A percentile compares a stretch with the other conserved stretches of the same genome.
These are phyloP conservation scores for Corythoichthys haematopterus DNA, from an alignment of 2,113 vertebrate species.

Conservation along the genomic window DNA sequence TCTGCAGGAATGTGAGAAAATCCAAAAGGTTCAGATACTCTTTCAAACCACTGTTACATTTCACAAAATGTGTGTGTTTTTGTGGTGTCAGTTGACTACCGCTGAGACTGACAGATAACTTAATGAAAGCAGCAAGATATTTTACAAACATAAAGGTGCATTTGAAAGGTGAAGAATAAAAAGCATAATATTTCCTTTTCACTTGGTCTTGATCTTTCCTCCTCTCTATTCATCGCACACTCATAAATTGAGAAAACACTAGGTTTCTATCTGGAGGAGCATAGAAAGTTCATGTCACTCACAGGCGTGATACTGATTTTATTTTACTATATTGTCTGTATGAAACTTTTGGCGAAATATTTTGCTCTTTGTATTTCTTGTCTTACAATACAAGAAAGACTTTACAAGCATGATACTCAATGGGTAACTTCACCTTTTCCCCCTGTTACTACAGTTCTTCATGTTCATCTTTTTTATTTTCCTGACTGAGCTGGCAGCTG, in stretches of 20 bases:
- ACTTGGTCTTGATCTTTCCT: not conserved
- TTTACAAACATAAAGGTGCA: not conserved
- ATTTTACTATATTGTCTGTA: not conserved
- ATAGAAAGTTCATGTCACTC: not conserved
- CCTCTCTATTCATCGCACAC: not conserved
- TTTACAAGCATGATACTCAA: not conserved
- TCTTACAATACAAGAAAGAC: too few species aligned
- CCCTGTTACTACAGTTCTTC: constrained; percentile 80
- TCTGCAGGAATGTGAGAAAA: too few species aligned
- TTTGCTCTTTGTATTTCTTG: too few species aligned
- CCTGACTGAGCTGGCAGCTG: constrained; percentile 89
- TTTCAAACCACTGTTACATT: too few species aligned
- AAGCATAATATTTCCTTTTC: not conserved
- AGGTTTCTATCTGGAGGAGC: constrained; percentile 15
- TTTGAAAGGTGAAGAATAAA: not conserved
- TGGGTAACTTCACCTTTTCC: not conserved
- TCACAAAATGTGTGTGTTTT: too few species aligned
- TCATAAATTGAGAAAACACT: not conserved
- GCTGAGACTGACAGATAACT: too few species aligned
- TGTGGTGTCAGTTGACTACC: too few species aligned
- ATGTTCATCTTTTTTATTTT: constrained; percentile 95
- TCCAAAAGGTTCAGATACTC: too few species aligned
- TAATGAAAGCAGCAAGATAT: not conserved
- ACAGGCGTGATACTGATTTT: not conserved
- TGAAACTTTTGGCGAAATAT: not conserved